A percentile compares a stretch with the other conserved stretches of the same genome.
phyloP scores from a whole-genome alignment of 2,797 vertebrate genomes.

The Sebastes taczanowskii region DNA sequence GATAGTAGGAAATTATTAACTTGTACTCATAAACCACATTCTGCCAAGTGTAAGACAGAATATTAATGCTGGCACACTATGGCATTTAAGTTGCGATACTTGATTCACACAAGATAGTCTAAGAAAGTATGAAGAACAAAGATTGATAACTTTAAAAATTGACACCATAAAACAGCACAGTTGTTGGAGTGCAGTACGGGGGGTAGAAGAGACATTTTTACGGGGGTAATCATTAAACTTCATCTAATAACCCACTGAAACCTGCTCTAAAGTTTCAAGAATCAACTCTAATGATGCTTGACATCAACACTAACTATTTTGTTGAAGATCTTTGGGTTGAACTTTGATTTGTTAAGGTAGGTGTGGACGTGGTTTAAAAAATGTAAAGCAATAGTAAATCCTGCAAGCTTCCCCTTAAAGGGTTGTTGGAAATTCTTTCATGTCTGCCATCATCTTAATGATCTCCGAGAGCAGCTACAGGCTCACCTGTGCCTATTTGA shows the following conservation, averaged over 20 bases:
- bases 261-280: neutral
- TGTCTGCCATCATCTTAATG: too few relatives aligned
- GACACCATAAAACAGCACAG: neutral
- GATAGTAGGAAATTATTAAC: conserved; percentile 64
- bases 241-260: neutral
- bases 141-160: neutral
- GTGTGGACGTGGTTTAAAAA: neutral
- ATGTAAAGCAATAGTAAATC: neutral
- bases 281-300: neutral
- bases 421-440: too few relatives aligned
- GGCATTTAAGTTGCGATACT: neutral
- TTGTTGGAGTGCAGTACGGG: neutral
- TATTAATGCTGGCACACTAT: conserved; percentile 1
- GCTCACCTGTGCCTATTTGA: too few relatives aligned
- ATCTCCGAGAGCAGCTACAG: too few relatives aligned
- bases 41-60: conserved; percentile 17
- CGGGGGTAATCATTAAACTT: neutral
- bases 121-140: neutral
- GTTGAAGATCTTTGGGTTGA: neutral
- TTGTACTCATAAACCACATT: conserved; percentile 8
- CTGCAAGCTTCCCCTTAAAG: neutral
- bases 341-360: neutral
- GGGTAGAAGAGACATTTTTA: neutral
- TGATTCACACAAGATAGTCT: neutral
- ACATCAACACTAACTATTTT: neutral